Evolutionary conservation across 2,888 invertebrate genomes (phyloP), one percentile per base, ranked within the genome.

Genomic region (Micropterix aruncella): DNA sequence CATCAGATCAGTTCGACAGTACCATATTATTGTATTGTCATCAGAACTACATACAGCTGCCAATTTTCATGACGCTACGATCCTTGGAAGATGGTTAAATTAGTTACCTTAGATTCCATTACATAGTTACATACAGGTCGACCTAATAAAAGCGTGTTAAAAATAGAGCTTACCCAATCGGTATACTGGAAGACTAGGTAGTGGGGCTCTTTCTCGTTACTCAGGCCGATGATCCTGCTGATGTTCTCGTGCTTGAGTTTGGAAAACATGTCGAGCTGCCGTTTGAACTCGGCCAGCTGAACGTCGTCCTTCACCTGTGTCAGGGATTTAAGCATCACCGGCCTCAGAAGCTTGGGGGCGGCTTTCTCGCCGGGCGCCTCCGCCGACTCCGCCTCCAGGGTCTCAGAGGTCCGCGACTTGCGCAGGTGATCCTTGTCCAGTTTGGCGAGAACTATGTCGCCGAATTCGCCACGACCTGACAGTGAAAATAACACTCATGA

Each of bases 111-210:
- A n/a, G n/a, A n/a, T n/a, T n/a, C n/a, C n/a, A n/a, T n/a, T n/a
- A n/a, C n/a, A n/a, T n/a, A n/a, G n/a, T n/a, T n/a, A n/a, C n/a
- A n/a, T n/a, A n/a, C n/a, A n/a, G n/a, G n/a, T n/a, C n/a, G n/a
- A n/a, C n/a, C n/a, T n/a, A n/a, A n/a, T n/a, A n/a, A n/a, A n/a
- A n/a, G n/a, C n/a, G n/a, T n/a, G n/a, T n/a, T n/a, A n/a, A n/a
- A n/a, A n/a, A n/a, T n/a, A n/a, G 15, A 14, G 54, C 71, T 65
- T 61, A 89, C 88, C 94, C 93, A 94, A 59, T 95, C 94, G 2
- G 91, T 91, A 58, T 91, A 87, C 57, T 95, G 92, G 12, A 91
- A 63, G 16, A 95, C 77, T 77, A 94, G 79, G 56, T 83, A 89
- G 58, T 91, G 88, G 0, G 93, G 94, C 52, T 92, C 90, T 2